A percentile compares a stretch with the other conserved stretches of the same genome.
These are phyloP conservation scores for Dissostichus mawsoni DNA, from an alignment of 2,113 vertebrate species.

Conservation along the genomic window DNA sequence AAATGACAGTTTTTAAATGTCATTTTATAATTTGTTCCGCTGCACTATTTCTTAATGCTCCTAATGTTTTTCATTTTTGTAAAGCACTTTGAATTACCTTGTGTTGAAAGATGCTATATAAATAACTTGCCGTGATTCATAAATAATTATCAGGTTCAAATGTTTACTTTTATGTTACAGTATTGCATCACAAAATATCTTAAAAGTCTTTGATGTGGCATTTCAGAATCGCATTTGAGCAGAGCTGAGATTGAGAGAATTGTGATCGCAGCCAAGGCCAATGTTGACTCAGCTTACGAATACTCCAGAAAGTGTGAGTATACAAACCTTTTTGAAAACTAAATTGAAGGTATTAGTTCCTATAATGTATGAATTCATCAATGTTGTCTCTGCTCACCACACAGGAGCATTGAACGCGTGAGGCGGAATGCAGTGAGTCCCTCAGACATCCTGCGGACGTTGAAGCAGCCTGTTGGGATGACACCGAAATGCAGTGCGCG, in stretches of 20 bases:
- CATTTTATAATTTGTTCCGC: too few relatives aligned
- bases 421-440: conserved; percentile 59
- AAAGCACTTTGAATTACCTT: too few relatives aligned
- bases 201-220: background rate
- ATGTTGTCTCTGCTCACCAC: background rate
- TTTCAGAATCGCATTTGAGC: conserved; percentile 56
- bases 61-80: too few relatives aligned
- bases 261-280: conserved; percentile 77
- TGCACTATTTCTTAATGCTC: too few relatives aligned
- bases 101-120: too few relatives aligned
- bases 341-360: background rate
- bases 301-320: conserved; percentile 73
- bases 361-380: background rate
- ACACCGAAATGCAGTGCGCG: conserved; percentile 72
- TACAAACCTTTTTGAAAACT: background rate
- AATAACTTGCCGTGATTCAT: too few relatives aligned
- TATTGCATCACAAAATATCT: background rate
- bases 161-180: background rate
- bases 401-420: conserved; percentile 83
- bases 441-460: conserved; percentile 79
- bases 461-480: conserved; percentile 83
- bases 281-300: conserved; percentile 86
- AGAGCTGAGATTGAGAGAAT: conserved; percentile 70
- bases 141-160: background rate
- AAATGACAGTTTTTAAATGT: too few relatives aligned